Evolutionary conservation across 2,888 invertebrate genomes (phyloP).

Genomic region (Halictus quadricinctus): DNA sequence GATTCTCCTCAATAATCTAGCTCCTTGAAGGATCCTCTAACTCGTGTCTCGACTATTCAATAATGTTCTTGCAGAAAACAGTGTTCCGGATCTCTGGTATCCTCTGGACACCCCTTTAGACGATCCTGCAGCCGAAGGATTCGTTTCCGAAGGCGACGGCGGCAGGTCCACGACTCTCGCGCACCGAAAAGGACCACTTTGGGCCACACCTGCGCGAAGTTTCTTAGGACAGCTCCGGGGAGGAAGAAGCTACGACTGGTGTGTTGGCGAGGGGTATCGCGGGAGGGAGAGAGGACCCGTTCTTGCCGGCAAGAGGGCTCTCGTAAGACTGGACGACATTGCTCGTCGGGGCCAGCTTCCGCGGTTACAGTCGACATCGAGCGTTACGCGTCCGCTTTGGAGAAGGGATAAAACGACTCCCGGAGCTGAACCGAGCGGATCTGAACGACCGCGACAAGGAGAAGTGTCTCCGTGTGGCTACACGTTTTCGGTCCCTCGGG

Average conservation of each 20-base stretch:
- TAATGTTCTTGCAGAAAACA: neutral
- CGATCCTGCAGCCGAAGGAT: neutral
- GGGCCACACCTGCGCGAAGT: neutral
- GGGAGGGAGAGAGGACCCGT: constrained; percentile 45
- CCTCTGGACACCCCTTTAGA: neutral
- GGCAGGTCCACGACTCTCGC: neutral
- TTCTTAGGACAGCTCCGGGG: neutral
- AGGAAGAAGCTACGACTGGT: constrained; percentile 11
- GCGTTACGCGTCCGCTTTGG: constrained; percentile 47
- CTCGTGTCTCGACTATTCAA: neutral
- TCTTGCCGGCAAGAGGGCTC: constrained; percentile 74
- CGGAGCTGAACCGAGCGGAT: neutral
- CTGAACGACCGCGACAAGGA: neutral
- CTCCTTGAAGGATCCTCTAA: no score
- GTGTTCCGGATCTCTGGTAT: neutral
- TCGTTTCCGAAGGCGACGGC: neutral
- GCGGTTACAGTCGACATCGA: constrained; percentile 65
- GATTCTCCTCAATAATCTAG: no score
- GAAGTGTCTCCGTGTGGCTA: constrained; percentile 16
- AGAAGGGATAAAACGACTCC: constrained; percentile 54
- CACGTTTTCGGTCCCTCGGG: constrained; percentile 46
- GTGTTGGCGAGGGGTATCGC: neutral
- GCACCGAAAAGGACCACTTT: neutral
- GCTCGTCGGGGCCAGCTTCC: constrained; percentile 78
- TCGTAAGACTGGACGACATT: constrained; percentile 79